A percentile compares a stretch with the other conserved stretches of the same genome.
These are phyloP conservation scores for Crypturellus undulatus DNA, from an alignment of 2,113 vertebrate species.

Conservation along the genomic window DNA sequence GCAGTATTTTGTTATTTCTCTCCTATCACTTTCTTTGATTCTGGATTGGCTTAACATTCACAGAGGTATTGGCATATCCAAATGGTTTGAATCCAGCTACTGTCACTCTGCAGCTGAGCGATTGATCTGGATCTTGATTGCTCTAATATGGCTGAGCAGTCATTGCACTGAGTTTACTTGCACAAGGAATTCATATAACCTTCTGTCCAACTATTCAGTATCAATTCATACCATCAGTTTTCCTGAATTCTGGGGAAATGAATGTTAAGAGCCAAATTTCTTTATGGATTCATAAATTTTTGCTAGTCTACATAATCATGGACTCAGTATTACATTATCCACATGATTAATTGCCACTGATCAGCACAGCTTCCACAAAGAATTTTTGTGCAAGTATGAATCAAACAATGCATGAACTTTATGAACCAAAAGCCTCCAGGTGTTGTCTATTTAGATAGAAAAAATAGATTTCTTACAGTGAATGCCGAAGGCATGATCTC, in stretches of 20 bases:
- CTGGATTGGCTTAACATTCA: not conserved
- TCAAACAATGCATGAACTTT: not conserved
- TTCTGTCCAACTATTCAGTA: not conserved
- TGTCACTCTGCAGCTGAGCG: not conserved
- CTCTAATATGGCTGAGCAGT: not conserved
- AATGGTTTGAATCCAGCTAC: not conserved
- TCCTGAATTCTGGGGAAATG: not conserved
- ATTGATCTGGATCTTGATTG: not conserved
- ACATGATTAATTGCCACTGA: not conserved
- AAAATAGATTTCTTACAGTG: not conserved
- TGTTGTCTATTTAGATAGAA: not conserved
- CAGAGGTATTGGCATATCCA: not conserved
- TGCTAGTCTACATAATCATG: not conserved
- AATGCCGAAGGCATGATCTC: not conserved
- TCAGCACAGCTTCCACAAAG: not conserved
- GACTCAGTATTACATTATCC: not conserved
- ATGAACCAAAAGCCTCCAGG: not conserved
- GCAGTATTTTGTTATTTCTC: not conserved
- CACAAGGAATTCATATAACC: not conserved
- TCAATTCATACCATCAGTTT: not conserved
- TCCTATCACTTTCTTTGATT: not conserved
- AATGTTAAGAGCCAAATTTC: not conserved
- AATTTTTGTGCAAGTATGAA: not conserved
- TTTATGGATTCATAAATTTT: constrained; percentile 4
- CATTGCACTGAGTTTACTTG: not conserved